Conservation (phyloP, 2,113 vertebrate species). For the Antidorcas marsupialis region DNA sequence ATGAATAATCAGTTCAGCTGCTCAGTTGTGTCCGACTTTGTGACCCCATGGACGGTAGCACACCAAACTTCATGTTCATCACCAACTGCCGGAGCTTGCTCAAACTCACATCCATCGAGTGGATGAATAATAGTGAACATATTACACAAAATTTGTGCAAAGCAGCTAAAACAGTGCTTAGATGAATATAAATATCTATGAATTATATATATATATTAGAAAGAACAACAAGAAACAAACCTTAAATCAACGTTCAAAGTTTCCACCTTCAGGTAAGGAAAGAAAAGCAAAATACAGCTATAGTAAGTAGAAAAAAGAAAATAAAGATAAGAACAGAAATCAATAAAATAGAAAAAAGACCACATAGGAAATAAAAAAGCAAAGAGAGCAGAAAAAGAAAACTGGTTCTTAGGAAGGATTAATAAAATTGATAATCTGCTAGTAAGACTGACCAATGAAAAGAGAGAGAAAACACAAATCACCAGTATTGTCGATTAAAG, state of each 20-base stretch:
- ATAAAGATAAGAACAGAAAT: not conserved
- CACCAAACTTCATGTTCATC: not conserved
- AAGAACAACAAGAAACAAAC: not conserved
- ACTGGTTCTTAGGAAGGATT: not conserved
- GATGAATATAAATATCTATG: not conserved
- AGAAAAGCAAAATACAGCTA: not conserved
- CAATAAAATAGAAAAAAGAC: not conserved
- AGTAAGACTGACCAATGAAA: not conserved
- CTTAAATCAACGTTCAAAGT: not conserved
- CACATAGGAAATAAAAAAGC: not conserved
- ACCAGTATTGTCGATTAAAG: not conserved
- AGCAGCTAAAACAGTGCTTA: not conserved
- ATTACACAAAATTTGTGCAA: not conserved
- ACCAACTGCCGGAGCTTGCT: not conserved
- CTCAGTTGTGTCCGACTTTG: not conserved
- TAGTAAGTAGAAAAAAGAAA: not conserved
- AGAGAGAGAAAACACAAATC: not conserved
- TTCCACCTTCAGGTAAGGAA: not conserved
- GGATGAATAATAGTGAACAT: not conserved
- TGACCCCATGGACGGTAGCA: rapidly evolving
- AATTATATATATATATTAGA: not conserved
- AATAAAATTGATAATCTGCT: not conserved
- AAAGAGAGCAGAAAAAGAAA: not conserved
- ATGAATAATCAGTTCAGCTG: not conserved
- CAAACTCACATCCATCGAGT: rapidly evolving